These are phyloP conservation scores for Melipona quadrifasciata DNA, from an alignment of 1,140 invertebrate genomes.

Conservation along the genomic window DNA sequence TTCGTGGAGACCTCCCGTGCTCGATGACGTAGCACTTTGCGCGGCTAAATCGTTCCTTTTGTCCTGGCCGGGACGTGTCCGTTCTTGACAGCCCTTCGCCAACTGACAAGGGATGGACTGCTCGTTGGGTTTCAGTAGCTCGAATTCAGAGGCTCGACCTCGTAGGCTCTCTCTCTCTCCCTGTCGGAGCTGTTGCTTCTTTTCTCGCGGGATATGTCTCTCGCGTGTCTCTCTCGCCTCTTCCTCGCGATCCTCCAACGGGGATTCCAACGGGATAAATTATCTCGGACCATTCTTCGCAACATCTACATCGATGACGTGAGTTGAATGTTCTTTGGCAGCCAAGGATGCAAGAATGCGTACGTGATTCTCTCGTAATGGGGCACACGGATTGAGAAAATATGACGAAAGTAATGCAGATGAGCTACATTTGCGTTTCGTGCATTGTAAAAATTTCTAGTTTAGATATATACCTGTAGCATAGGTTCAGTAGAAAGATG, in stretches of 20 bases:
- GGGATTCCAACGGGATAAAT: conserved; percentile 13
- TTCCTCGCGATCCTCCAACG: background rate
- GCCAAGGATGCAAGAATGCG: background rate
- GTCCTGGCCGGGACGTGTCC: conserved; percentile 65
- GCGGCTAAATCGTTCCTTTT: conserved; percentile 72
- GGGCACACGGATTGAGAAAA: background rate
- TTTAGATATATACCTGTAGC: no score
- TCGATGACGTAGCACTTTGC: conserved; percentile 73
- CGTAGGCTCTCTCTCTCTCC: background rate
- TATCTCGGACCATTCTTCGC: background rate
- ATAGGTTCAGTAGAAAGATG: no score
- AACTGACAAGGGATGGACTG: conserved; percentile 71
- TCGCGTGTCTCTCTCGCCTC: background rate
- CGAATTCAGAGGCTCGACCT: conserved; percentile 57
- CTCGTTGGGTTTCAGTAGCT: conserved; percentile 72
- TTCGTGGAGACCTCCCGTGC: conserved; percentile 75
- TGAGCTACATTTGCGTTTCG: background rate
- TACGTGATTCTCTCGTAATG: background rate
- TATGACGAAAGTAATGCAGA: background rate
- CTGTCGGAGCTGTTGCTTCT: background rate
- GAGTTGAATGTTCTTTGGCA: background rate
- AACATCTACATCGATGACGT: background rate
- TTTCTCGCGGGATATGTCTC: background rate
- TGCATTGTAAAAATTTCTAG: no score
- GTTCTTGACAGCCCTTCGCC: conserved; percentile 63